Evolutionary conservation across 2,113 vertebrate genomes (phyloP), one percentile per base, ranked within the genome.

Genomic region (Oryzias melastigma): DNA sequence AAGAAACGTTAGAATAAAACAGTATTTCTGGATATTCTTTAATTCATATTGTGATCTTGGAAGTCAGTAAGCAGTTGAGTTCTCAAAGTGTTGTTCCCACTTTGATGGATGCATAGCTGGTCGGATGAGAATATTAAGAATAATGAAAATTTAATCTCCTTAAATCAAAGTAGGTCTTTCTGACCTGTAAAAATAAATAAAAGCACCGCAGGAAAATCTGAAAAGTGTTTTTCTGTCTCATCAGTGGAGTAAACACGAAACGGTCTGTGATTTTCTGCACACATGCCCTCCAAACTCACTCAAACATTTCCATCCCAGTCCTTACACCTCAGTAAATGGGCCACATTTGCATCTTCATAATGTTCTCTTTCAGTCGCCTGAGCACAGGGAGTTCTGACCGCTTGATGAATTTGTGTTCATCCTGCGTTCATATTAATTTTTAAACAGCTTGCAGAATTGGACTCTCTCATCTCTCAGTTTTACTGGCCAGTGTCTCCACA

Each of bases 281-380:
- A 16, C 16, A 1, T 16, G 49, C 22, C 68, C 27, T 27, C 52
- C 22, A 17, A 8, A 64, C 35, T 51, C 24, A 62, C 65, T 49
- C 44, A 45, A 47, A 35, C 46, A 53, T 17, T 68, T n/a, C 29
- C 58, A 58, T 74, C 56, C 19, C 42, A 51, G 69, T 48, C 16
- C 24, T 20, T 51, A 50, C 57, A 22, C 25, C 46, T 49, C 43
- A 7, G 40, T 65, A 84, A 84, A 81, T 78, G 62, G 65, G 72
- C 51, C 78, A 81, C 78, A 81, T 84, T 84, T 78, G 68, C 75
- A 82, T 80, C 46, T 61, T 65, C 46, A 48, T 64, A 74, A 73
- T 56, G 71, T 80, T 77, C 64, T 45, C 64, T 77, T 79, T 74
- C 49, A 73, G 78, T 57, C 10, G 60, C 43, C 14, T 62, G 47